Evolutionary conservation across 2,888 invertebrate genomes (phyloP), one percentile per base, ranked within the genome.

Genomic region (Cryptocheilus praepositus): DNA sequence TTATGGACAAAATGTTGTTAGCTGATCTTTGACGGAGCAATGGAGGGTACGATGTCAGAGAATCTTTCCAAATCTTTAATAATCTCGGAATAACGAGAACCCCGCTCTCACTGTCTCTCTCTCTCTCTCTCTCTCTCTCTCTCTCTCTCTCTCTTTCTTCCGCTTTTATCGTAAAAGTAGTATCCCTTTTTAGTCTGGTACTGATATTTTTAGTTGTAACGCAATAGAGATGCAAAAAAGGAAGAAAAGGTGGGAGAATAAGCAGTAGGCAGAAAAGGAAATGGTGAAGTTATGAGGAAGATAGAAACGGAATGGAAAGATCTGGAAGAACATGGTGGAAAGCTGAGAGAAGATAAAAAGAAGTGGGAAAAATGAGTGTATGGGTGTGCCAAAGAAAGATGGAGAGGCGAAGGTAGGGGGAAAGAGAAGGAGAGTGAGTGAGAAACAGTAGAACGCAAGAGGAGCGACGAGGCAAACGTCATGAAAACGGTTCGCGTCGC

Each of bases 1-100:
- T n/a, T n/a, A n/a, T n/a, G n/a, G n/a, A n/a, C n/a, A n/a, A n/a
- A n/a, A n/a, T n/a, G n/a, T n/a, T n/a, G n/a, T n/a, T n/a, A n/a
- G n/a, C n/a, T n/a, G n/a, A n/a, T n/a, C n/a, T n/a, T n/a, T n/a
- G n/a, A n/a, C n/a, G n/a, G n/a, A n/a, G n/a, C n/a, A n/a, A n/a
- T n/a, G n/a, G n/a, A n/a, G 25, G 81, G 79, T 81, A 83, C 77
- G 75, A 84, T 84, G 83, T 81, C 82, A 84, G 83, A 85, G 80
- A 82, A 70, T n/a, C n/a, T n/a, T n/a, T 80, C n/a, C 25, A 78
- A 81, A 84, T 83, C 82, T 81, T 73, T 80, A 77, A 84, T 83
- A 84, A 85, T 85, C 85, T 85, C 82, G 80, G 85, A 85, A 85
- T 85, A 85, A 84, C 85, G 80, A 74, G 73, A 74, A 73, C 53